A percentile compares a stretch with the other conserved stretches of the same genome.
phyloP scores from a whole-genome alignment of 2,113 vertebrate species.

The Aix galericulata region DNA sequence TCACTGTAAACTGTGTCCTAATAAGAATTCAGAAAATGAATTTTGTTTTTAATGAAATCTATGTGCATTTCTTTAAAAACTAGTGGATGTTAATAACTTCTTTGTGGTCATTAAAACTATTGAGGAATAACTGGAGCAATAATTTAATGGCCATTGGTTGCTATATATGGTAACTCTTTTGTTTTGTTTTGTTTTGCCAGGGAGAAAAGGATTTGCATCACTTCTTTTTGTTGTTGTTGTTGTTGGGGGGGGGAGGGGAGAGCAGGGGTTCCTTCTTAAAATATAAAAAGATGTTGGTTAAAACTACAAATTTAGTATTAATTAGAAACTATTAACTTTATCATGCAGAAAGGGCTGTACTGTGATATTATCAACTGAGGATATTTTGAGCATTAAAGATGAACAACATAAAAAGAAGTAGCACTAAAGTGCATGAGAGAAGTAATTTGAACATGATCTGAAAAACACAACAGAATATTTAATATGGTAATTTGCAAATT shows the following conservation, averaged over 20 bases:
- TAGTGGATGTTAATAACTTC: slow-evolving; percentile 22
- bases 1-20: background rate
- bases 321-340: slow-evolving; percentile 12
- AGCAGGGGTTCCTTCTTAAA: background rate
- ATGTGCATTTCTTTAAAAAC: slow-evolving; percentile 10
- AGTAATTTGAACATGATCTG: background rate
- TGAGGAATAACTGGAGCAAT: background rate
- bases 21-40: slow-evolving; percentile 36
- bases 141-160: background rate
- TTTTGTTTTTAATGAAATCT: slow-evolving; percentile 58
- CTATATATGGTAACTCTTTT: background rate
- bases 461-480: background rate
- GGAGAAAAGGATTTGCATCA: background rate
- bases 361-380: background rate
- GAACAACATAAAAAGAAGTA: background rate
- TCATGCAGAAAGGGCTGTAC: background rate
- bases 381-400: background rate
- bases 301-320: slow-evolving; percentile 22
- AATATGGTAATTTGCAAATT: background rate
- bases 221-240: background rate
- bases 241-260: no score
- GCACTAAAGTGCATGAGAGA: background rate
- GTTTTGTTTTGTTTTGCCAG: background rate
- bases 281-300: background rate
- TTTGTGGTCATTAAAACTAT: slow-evolving; percentile 11